phyloP scores from a whole-genome alignment of 2,888 invertebrate species.

The Acanthosoma haemorrhoidale region DNA sequence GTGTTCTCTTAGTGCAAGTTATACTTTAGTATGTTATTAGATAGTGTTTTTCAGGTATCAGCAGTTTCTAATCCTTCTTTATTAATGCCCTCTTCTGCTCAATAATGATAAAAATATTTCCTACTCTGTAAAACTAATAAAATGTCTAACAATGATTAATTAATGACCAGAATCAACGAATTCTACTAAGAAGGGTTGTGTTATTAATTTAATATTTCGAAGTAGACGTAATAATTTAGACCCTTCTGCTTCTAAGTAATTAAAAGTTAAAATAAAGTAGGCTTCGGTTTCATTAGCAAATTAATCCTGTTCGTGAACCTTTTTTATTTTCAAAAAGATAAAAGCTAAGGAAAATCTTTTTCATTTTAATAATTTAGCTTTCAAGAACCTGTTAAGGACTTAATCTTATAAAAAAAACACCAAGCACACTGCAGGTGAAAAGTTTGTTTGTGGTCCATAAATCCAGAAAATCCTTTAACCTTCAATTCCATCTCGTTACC shows the following conservation, averaged over 20 bases:
- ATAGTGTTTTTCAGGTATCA: too few relatives aligned
- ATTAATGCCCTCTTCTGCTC: too few relatives aligned
- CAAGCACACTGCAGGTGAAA: not conserved
- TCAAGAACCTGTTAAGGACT: constrained; percentile 6
- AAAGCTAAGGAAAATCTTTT: constrained; percentile 14
- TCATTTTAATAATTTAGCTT: not conserved
- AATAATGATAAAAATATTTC: too few relatives aligned
- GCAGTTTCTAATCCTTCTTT: too few relatives aligned
- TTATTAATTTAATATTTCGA: not conserved
- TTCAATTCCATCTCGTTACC: not conserved
- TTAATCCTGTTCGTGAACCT: not conserved
- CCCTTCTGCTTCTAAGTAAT: not conserved
- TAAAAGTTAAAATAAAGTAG: not conserved
- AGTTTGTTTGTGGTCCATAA: not conserved
- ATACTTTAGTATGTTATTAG: too few relatives aligned
- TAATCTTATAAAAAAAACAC: not conserved
- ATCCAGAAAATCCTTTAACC: not conserved
- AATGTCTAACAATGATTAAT: too few relatives aligned
- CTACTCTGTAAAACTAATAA: too few relatives aligned
- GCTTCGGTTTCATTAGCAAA: not conserved
- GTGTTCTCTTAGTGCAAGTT: too few relatives aligned
- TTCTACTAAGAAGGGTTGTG: not conserved
- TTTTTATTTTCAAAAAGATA: constrained; percentile 6
- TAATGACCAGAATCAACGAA: too few relatives aligned
- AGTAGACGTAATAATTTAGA: too few relatives aligned